Percentiles rank a stretch among this genome's conserved stretches.
Evolutionary conservation across 2,888 invertebrate species (phyloP).

Genomic region (Muschampia plurimacula): DNA sequence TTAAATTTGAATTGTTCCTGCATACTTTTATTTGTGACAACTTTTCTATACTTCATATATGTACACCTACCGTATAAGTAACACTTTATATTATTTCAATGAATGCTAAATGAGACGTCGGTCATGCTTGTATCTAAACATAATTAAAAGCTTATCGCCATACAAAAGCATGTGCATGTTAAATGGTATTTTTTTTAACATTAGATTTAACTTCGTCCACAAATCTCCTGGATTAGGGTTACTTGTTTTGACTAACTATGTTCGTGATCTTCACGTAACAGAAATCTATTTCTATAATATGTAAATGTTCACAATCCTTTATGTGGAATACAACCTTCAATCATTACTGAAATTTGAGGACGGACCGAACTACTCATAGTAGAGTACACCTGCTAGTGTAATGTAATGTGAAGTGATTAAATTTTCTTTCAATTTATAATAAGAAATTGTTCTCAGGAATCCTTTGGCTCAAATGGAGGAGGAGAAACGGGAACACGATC

Average conservation of each 20-base stretch:
- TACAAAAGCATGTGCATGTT: slow-evolving; percentile 6
- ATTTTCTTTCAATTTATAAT: neutral
- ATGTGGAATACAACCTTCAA: too few relatives aligned
- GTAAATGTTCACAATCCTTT: too few relatives aligned
- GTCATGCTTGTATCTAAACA: neutral
- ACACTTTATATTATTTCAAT: too few relatives aligned
- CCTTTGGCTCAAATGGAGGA: slow-evolving; percentile 99
- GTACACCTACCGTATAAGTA: too few relatives aligned
- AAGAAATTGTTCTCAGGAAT: slow-evolving; percentile 89
- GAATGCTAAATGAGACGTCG: too few relatives aligned
- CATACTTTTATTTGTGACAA: too few relatives aligned
- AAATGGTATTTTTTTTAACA: neutral
- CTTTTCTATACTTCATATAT: too few relatives aligned
- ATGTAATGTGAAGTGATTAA: slow-evolving; percentile 19
- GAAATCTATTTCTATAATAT: too few relatives aligned
- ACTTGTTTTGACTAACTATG: too few relatives aligned
- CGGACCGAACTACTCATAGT: neutral
- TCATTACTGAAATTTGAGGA: slow-evolving; percentile 9
- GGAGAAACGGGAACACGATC: slow-evolving; percentile 97
- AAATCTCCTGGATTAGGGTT: neutral
- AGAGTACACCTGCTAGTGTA: neutral
- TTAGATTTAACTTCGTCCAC: neutral
- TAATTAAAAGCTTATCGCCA: neutral
- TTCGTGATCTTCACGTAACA: too few relatives aligned
- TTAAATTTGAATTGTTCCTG: too few relatives aligned